Evolutionary conservation across 53 echinoderm and acorn worm genomes (phyloP).

Genomic region (Pentamera pediparva): DNA sequence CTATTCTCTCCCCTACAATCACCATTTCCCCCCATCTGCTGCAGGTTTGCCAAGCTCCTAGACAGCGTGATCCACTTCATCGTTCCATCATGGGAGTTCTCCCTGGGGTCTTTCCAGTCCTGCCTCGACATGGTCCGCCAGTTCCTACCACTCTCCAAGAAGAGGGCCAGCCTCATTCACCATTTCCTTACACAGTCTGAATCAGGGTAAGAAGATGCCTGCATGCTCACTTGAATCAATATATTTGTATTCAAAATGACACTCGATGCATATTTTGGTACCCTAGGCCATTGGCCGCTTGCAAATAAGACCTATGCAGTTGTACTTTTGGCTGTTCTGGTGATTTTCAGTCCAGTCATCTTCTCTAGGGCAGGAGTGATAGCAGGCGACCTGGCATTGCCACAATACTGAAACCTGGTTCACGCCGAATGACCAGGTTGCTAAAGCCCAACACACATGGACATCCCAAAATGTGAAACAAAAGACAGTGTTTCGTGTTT

Average conservation of each 20-base stretch:
- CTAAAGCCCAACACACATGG: too few species aligned
- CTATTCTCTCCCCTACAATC: neutral
- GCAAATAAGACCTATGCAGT: too few species aligned
- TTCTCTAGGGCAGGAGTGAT: too few species aligned
- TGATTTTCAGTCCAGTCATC: too few species aligned
- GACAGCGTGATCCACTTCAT: constrained; percentile 95
- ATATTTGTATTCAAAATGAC: neutral
- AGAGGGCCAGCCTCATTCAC: constrained; percentile 68
- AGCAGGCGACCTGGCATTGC: too few species aligned
- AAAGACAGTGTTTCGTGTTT: too few species aligned
- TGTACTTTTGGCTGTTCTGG: too few species aligned
- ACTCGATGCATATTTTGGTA: too few species aligned
- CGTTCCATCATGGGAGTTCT: constrained; percentile 88
- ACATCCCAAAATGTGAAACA: too few species aligned
- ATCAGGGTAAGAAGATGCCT: constrained; percentile 53
- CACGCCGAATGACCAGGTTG: too few species aligned
- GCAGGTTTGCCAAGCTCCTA: constrained; percentile 73
- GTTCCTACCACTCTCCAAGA: constrained; percentile 83
- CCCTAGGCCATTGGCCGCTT: too few species aligned
- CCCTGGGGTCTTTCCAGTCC: constrained; percentile 78
- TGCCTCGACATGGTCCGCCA: constrained; percentile 80
- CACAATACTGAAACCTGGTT: too few species aligned
- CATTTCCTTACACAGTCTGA: constrained; percentile 87
- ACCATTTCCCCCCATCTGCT: neutral
- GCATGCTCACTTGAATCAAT: neutral